phyloP scores from a whole-genome alignment of 2,113 vertebrate genomes.

The Dendrocopos noguchii region DNA sequence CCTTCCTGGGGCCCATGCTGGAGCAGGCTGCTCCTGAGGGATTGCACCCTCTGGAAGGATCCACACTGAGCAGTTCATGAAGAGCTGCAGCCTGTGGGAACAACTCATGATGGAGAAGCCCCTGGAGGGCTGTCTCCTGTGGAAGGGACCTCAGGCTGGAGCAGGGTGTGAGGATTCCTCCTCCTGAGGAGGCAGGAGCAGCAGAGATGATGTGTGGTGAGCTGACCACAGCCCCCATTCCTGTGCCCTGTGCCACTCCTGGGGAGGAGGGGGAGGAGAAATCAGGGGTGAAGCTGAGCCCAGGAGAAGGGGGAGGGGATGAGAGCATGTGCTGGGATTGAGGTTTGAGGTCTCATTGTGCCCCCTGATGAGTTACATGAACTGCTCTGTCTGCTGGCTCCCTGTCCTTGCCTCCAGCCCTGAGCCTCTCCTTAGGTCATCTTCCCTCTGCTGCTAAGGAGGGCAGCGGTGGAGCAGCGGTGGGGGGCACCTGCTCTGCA shows the following conservation, averaged over 20 bases:
- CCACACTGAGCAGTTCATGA: neutral
- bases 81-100: neutral
- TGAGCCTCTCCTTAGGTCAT: neutral
- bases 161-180: neutral
- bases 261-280: neutral
- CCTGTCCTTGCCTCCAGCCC: neutral
- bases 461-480: neutral
- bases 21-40: neutral
- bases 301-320: no score
- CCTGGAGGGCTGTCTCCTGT: neutral
- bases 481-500: neutral
- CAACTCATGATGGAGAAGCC: neutral
- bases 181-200: neutral
- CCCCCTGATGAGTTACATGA: no score
- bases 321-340: no score
- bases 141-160: neutral
- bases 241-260: neutral
- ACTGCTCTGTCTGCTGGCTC: no score
- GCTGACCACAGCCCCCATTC: neutral
- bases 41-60: neutral
- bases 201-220: neutral
- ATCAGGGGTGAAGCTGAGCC: neutral
- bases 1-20: neutral
- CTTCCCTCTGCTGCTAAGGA: neutral
- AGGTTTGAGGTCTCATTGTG: neutral